A percentile compares a stretch with the other conserved stretches of the same genome.
Evolutionary conservation across 1,140 invertebrate species (phyloP).

Genomic region (Mycetomoellerius zeteki): DNA sequence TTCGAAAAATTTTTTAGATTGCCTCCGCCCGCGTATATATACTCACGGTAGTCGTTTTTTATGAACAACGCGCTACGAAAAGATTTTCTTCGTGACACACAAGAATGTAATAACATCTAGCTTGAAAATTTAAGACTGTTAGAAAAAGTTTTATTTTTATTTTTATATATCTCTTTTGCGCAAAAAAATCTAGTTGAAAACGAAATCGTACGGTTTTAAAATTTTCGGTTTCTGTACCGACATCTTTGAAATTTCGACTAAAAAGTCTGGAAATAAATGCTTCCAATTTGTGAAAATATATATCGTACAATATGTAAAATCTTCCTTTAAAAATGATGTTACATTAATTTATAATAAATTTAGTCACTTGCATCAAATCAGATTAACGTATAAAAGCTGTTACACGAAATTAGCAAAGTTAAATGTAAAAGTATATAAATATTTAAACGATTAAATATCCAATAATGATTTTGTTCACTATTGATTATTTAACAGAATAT

Average conservation of each 20-base stretch:
- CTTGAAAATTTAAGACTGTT: not conserved
- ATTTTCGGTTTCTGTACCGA: not conserved
- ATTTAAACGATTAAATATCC: too few species aligned
- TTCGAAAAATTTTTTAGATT: not conserved
- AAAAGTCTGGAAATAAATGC: not conserved
- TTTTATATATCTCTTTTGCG: not conserved
- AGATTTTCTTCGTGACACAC: not conserved
- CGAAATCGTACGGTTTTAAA: not conserved
- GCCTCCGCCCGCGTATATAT: not conserved
- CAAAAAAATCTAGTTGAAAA: not conserved
- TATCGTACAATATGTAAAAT: not conserved
- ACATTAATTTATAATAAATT: too few species aligned
- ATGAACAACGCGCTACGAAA: not conserved
- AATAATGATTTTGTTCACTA: too few species aligned
- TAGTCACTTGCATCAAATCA: too few species aligned
- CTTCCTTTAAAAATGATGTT: not conserved
- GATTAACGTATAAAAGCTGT: too few species aligned
- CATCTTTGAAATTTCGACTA: not conserved
- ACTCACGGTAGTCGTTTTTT: not conserved
- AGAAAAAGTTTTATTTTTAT: not conserved
- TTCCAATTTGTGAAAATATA: not conserved
- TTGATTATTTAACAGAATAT: too few species aligned
- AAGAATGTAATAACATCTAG: not conserved
- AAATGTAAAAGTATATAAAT: too few species aligned
- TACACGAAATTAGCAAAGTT: too few species aligned